Conservation (phyloP, 2,797 vertebrate species). For the Premnoplex brunnescens region DNA sequence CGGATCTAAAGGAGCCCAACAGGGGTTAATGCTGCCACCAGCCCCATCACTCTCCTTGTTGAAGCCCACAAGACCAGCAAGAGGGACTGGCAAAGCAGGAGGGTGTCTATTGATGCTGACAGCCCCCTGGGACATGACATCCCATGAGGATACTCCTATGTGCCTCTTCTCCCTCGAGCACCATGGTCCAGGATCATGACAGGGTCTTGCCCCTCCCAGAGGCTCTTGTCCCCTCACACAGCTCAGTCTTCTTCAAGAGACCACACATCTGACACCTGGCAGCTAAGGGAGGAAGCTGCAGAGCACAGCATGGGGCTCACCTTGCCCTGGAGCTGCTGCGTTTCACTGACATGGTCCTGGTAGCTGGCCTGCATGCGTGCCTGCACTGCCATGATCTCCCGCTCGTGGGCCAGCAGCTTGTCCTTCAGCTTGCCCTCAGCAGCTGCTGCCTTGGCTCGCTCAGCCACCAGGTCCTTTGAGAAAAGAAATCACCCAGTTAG, state of each 20-base stretch:
- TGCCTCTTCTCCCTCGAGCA: not conserved
- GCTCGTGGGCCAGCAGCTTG: slow-evolving; percentile 85
- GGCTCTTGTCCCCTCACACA: rapidly evolving
- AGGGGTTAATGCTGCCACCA: not conserved
- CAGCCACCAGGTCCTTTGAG: slow-evolving; percentile 84
- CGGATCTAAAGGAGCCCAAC: slow-evolving; percentile 76
- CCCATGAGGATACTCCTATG: rapidly evolving
- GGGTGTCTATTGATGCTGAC: not conserved
- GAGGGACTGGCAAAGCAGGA: not conserved
- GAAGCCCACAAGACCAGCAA: not conserved
- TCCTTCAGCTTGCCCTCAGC: slow-evolving; percentile 88
- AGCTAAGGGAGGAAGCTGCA: not conserved
- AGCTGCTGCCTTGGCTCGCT: slow-evolving; percentile 83
- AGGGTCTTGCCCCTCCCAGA: rapidly evolving
- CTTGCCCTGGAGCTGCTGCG: slow-evolving; percentile 90
- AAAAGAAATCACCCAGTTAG: not conserved
- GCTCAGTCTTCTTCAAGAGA: not conserved
- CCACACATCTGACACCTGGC: not conserved
- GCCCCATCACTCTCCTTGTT: not conserved
- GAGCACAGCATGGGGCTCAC: slow-evolving; percentile 51
- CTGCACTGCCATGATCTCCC: slow-evolving; percentile 87
- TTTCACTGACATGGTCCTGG: slow-evolving; percentile 87
- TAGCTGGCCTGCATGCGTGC: slow-evolving; percentile 94
- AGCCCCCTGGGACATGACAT: not conserved
- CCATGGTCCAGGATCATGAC: rapidly evolving